Percentiles rank a stretch among this genome's conserved stretches.
These are phyloP conservation scores for Whitmania pigra DNA, from an alignment of 1,140 invertebrate genomes.

Conservation along the genomic window DNA sequence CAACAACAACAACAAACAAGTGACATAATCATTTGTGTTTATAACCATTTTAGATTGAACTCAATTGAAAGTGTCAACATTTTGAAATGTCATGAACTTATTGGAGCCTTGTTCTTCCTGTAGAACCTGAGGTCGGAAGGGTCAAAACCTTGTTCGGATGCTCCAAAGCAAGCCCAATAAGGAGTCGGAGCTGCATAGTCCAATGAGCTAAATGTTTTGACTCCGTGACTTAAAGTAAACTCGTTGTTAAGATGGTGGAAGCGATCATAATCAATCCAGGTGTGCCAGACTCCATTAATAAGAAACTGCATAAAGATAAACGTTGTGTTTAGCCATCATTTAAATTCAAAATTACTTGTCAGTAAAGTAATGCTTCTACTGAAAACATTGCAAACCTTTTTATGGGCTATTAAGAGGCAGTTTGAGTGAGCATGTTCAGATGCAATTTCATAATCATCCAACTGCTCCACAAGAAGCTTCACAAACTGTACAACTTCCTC, in stretches of 20 bases:
- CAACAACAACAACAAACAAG: too few relatives aligned
- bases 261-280: constrained; percentile 54
- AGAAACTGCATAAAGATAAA: neutral
- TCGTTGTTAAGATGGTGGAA: constrained; percentile 47
- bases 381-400: constrained; percentile 40
- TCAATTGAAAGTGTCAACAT: too few relatives aligned
- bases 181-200: constrained; percentile 52
- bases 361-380: neutral
- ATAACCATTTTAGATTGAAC: too few relatives aligned
- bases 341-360: neutral
- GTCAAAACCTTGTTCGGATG: constrained; percentile 51
- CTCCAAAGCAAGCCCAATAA: constrained; percentile 50
- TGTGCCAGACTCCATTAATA: constrained; percentile 47
- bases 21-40: too few relatives aligned
- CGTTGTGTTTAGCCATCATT: neutral
- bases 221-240: constrained; percentile 39
- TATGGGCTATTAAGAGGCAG: constrained; percentile 51
- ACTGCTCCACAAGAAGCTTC: constrained; percentile 40
- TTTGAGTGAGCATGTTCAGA: constrained; percentile 57
- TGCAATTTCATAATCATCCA: constrained; percentile 50
- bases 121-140: constrained; percentile 49
- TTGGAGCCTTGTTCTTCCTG: constrained; percentile 39
- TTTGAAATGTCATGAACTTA: constrained; percentile 12
- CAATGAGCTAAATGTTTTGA: constrained; percentile 43
- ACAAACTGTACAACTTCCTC: constrained; percentile 51